Conservation (phyloP, 2,113 vertebrate species). For the Chionis minor region DNA sequence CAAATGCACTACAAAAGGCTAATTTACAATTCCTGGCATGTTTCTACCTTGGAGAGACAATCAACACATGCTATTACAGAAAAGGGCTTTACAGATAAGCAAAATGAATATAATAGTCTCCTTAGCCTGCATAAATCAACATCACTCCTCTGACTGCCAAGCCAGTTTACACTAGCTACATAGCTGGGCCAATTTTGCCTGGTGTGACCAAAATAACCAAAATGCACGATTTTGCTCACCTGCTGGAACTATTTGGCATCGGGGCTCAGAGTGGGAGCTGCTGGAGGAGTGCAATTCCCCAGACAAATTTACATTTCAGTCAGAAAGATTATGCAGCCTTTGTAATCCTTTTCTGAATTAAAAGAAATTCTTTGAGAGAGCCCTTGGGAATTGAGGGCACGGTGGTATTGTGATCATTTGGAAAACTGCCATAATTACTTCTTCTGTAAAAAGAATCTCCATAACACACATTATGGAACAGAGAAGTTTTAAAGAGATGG, state of each 20-base stretch:
- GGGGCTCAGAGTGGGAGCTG: not conserved
- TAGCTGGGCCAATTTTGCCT: not conserved
- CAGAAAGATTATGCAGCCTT: not conserved
- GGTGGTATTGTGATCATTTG: not conserved
- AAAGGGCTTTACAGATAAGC: not conserved
- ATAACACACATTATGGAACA: not conserved
- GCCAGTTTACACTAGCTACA: not conserved
- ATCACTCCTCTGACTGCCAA: not conserved
- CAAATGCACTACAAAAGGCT: not conserved
- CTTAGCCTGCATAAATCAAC: not conserved
- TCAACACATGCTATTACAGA: not conserved
- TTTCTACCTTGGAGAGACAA: not conserved
- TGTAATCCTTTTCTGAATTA: conserved; percentile 28
- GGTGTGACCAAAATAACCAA: not conserved
- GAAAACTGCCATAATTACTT: conserved; percentile 36
- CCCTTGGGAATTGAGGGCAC: conserved; percentile 3
- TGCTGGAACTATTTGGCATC: not conserved
- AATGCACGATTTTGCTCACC: not conserved
- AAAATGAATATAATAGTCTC: not conserved
- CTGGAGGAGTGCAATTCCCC: not conserved
- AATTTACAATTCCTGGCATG: conserved; percentile 15
- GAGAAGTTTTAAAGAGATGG: not conserved
- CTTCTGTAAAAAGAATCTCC: conserved; percentile 12
- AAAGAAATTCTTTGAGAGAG: not conserved
- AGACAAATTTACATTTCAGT: conserved; percentile 13